Base-by-base conservation (phyloP, 1,140 invertebrate genomes). In the Drosophila rufa region DNA sequence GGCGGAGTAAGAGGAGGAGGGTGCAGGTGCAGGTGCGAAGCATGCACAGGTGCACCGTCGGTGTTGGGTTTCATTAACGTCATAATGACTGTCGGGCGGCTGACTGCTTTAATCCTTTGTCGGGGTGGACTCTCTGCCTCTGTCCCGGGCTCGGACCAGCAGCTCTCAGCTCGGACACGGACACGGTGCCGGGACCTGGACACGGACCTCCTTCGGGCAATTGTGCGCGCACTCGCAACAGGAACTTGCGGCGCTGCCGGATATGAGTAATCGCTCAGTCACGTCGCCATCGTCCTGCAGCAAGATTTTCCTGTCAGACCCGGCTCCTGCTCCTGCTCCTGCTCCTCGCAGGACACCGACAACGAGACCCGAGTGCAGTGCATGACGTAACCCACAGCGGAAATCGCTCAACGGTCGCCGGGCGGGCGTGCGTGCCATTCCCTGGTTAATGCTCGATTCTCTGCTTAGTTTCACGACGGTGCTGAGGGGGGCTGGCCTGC, bases 261-360 rank as follows among this genome's bases (percentile, higher is more conserved):
- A 89, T 90, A 83, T 89, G 85, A 90, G 85, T 87, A 87, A 87
- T 87, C 84, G 84, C 84, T 87, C 84, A 87, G 84, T 89, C 84
- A 78, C 69, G 80, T 82, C 69, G 80, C 56, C 71, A 53, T 56
- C 12, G 74, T 83, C 61, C 80, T 80, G 68, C 65, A 62, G 51
- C 58, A 87, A 89, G 85, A 84, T 80, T 87, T 80, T 67, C 68
- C 61, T 68, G 57, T 58, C 65, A 45, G 62, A 27, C 38, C 46
- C n/a, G 22, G n/a, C n/a, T 17, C n/a, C 40, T 33, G 11, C 14
- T 11, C 43, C 25, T 30, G 5, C 46, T 19, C 46, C 12, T 33
- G 27, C 53, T 56, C 1, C 17, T 6, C 22, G 62, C 53, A 33
- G 64, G 75, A 56, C 65, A 56, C 48, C 38, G 22, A 36, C 46